Base-by-base conservation (phyloP, 1,140 invertebrate genomes). In the Ceratina calcarata region DNA sequence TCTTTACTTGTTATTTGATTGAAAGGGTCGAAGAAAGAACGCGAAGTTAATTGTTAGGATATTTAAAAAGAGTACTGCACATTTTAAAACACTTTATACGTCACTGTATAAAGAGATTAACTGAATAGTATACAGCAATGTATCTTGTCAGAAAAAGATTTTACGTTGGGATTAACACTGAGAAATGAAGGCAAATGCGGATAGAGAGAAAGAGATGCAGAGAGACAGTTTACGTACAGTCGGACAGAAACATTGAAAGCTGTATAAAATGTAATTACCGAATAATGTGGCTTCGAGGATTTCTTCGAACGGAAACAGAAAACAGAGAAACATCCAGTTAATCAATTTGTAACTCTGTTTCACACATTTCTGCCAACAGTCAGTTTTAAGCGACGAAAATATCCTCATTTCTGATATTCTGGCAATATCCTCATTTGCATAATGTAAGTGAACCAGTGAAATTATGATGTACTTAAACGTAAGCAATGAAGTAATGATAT, bases 181-280 rank as follows among this genome's bases (percentile, higher is more conserved):
- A 57, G 32, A 18, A 37, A 24, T 32, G 64, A 53, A 58, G 61
- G 12, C 49, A 71, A 58, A 58, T 64, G n/a, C n/a, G 49, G 51
- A 27, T 22, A 53, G 10, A 18, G 15, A 58, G 51, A 68, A 24
- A 78, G 57, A 58, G 69, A 85, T 84, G 73, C 64, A 68, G 55
- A 85, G 60, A 84, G 70, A 45, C 37, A 80, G 32, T 76, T 68
- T 32, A 78, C 69, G 53, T 82, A 83, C 53, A 79, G 66, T 85
- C 78, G 24, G 53, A 71, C 58, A 45, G 32, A 78, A 65, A 82
- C 71, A 86, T n/a, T 78, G 82, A 85, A 82, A 78, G 68, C 45
- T 75, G 72, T 66, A 84, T 80, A 73, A 85, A 85, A 32, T 77
- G 67, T 90, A 89, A 82, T 90, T 91, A 91, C 90, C 90, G 84